Base-by-base conservation (phyloP, 2,797 vertebrate genomes). In the Geotrypetes seraphini region DNA sequence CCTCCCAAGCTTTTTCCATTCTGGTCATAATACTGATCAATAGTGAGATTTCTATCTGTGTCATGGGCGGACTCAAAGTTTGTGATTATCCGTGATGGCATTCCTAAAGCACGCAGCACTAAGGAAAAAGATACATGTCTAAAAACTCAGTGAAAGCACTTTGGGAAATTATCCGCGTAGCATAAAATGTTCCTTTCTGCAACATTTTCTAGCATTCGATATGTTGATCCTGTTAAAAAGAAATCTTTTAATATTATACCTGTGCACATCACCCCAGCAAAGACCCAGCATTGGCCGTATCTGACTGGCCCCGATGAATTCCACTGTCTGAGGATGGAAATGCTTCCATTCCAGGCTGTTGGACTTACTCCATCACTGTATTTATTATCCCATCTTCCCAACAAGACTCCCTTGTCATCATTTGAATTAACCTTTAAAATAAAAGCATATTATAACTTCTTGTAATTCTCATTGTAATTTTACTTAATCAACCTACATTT, bases 241-340 rank as follows among this genome's bases (percentile, higher is more conserved):
- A 22, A 7, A 7, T 23, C 5, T 5, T 12, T 7, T 27, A 10
- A 14, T 6, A 12, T 23, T n/a, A 69, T 56, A 98, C 95, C 83
- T 43, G 95, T 93, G 35, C 91, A 91, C 33, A 89, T 87, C 4
- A 97, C 89, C 0, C 71, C 90, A 11, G 92, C 88, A 55, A 90
- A 98, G 44, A 97, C 92, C 94, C 95, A 97, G 66, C 95, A 98
- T 70, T 98, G 95, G 10, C 94, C 94, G 0, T 90, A 97, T 44
- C 79, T 87, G 9, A 98, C 93, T 0, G 79, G 71, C 2, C 86
- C 84, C 10, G 50, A 49, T 32, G 80, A 51, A 0, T 75, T 78
- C 95, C 94, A 97, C 27, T 80, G 73, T 22, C 59, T 64, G 30
- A 99, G 79, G 71, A 99, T 94, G 5, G 83, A 65, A 47, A 89